A percentile compares a stretch with the other conserved stretches of the same genome.
Evolutionary conservation across 2,888 invertebrate genomes (phyloP).

Genomic region (Drosophila infuscata): DNA sequence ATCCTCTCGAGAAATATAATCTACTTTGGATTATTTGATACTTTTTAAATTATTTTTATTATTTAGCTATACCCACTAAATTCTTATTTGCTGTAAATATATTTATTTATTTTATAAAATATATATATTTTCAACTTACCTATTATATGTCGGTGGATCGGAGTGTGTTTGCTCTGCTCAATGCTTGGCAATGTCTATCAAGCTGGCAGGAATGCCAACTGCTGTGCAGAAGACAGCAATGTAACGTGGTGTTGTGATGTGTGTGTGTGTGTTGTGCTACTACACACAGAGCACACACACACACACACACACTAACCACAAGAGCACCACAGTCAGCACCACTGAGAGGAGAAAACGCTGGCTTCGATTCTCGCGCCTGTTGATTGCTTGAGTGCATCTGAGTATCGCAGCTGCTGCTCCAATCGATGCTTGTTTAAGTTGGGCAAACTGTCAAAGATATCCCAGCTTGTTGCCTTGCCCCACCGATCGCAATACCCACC

Average conservation of each 20-base stretch:
- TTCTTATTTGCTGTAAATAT: neutral
- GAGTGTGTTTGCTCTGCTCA: conserved; percentile 19
- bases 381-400: conserved; percentile 76
- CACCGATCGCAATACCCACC: conserved; percentile 11
- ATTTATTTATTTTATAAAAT: neutral
- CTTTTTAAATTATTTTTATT: neutral
- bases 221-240: conserved; percentile 54
- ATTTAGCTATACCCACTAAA: fast-evolving
- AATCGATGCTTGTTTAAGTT: conserved; percentile 61
- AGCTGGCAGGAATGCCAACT: conserved; percentile 60
- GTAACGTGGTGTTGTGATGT: conserved; percentile 1
- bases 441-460: conserved; percentile 79
- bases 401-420: conserved; percentile 60
- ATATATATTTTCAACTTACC: neutral
- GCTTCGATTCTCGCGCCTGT: conserved; percentile 58
- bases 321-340: conserved; percentile 1
- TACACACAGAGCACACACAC: conserved; percentile 12
- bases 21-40: neutral
- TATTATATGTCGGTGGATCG: neutral
- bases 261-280: conserved; percentile 14
- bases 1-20: no score
- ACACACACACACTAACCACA: conserved; percentile 9
- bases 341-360: neutral
- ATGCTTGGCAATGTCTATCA: conserved; percentile 53
- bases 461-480: conserved; percentile 59